Base-by-base conservation (phyloP, 1,140 invertebrate species). In the Lucilia sericata region DNA sequence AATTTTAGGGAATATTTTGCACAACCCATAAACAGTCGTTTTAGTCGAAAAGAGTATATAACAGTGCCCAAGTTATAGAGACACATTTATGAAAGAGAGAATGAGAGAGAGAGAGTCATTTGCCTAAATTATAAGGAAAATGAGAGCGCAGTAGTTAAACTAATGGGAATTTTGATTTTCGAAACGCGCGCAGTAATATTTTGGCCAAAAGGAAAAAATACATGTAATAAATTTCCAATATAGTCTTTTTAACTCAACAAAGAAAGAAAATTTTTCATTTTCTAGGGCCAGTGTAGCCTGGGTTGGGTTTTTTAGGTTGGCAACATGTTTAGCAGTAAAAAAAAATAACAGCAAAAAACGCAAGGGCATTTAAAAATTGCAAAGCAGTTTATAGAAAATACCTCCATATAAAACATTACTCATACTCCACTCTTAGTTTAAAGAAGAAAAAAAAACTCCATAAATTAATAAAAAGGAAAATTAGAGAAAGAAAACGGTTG, bases 1-100 rank as follows among this genome's bases (percentile, higher is more conserved):
- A 80, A 49, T 49, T 49, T 80, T 80, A 49, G 76, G 47, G 76
- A 80, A 80, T 49, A 12, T 49, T 49, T 80, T 80, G 42, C 19
- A 80, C 76, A 80, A 49, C 76, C 42, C n/a, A 80, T 47, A 55
- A n/a, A 55, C 51, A 55, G 51, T 55, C 51, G 51, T 55, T 55
- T 55, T 17, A 55, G 8, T 55, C 51, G 12, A 70, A 21, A 70
- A 70, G 65, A 70, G 65, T 21, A 25, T 70, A 21, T 70, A 21
- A 19, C 65, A 21, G 19, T 70, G n/a, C 13, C 51, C 10, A 42
- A 42, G 42, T 42, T 42, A 42, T 42, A 42, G 42, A 42, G 42
- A 42, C 7, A 42, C 5, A 42, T 10, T 8, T 42, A 7, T 42
- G 42, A 30, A 30, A 30, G 25, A 30, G 25, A 30, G 25, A 30